These are phyloP conservation scores for Tipula helvola DNA, from an alignment of 2,888 invertebrate genomes.

Conservation along the genomic window DNA sequence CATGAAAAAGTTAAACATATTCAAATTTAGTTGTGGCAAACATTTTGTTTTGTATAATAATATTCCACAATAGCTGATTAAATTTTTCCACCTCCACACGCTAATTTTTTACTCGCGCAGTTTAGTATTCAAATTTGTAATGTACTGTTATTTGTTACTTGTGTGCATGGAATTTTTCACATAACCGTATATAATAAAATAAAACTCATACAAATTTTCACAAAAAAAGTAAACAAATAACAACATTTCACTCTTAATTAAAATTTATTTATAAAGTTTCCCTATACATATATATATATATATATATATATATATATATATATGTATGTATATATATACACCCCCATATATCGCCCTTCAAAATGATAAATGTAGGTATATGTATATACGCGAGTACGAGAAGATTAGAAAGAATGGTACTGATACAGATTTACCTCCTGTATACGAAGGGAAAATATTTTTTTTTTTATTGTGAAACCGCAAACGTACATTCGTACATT, in stretches of 20 bases:
- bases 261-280: neutral
- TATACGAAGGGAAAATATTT: neutral
- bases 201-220: neutral
- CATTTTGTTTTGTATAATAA: neutral
- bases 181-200: neutral
- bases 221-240: neutral
- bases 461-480: neutral
- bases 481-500: neutral
- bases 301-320: too few relatives aligned
- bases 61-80: neutral
- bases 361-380: neutral
- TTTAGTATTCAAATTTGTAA: neutral
- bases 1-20: neutral
- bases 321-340: neutral
- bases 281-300: neutral
- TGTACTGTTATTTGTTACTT: neutral
- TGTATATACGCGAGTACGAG: neutral
- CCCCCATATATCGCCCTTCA: neutral
- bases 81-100: neutral
- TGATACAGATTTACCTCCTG: neutral
- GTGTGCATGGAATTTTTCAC: neutral
- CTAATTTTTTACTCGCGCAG: neutral
- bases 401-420: neutral
- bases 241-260: neutral
- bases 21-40: neutral